Evolutionary conservation across 2,113 vertebrate species (phyloP), one percentile per base, ranked within the genome.

Genomic region (Sorex fumeus): DNA sequence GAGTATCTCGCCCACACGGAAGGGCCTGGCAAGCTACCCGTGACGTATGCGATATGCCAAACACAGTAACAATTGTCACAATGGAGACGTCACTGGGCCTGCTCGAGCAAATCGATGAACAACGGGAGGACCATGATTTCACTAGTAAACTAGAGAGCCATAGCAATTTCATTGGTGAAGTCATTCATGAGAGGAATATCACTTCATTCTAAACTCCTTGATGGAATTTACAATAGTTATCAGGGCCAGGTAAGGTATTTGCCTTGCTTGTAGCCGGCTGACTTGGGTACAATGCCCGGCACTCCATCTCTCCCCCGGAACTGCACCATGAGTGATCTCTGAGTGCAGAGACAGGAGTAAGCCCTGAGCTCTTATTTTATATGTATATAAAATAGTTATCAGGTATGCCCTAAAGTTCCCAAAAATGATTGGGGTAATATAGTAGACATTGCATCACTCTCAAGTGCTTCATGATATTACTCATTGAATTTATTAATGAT

Each of bases 121-220:
- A n/a, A n/a, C n/a, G n/a, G n/a, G n/a, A n/a, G n/a, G n/a, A n/a
- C n/a, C n/a, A n/a, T n/a, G n/a, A n/a, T 71, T 36, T 67, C 5
- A 60, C 3, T 43, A 34, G n/a, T 19, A 70, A 53, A 69, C 28
- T 13, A 11, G 60, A 74, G 83, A 91, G 23, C 64, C 64, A 47
- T 36, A 76, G 47, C 15, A 15, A 53, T 19, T 53, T 64, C 30
- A 21, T 76, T 76, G 60, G 57, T 76, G 70, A 76, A 83, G 57
- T 60, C 57, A 19, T 60, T 60, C 28, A 66, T n/a, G 47, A 76
- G 71, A 62, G n/a, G 27, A 23, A 47, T 32, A 23, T 40, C 30
- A 53, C 71, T 91, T 79, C 32, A 57, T 87, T 91, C 43, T 88
- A 69, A 75, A 50, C 47, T 47, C 45, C 45, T 50, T 50, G 47